Percentiles rank a stretch among this genome's conserved stretches.
These are phyloP conservation scores for Drosophila barbarae DNA, from an alignment of 2,888 invertebrate species.

Conservation along the genomic window DNA sequence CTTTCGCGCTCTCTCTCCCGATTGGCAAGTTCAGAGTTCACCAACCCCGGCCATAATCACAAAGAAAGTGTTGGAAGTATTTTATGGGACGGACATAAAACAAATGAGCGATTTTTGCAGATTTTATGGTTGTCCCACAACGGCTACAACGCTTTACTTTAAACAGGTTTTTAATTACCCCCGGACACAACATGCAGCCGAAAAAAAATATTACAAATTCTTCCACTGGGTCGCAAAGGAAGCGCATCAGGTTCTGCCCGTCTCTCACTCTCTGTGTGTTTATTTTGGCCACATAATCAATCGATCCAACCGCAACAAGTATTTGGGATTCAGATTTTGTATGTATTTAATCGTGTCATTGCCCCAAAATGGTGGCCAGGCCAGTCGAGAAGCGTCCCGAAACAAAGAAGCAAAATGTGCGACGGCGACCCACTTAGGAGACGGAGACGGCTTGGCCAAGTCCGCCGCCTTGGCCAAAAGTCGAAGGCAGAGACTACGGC, in stretches of 20 bases:
- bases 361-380: conserved; percentile 66
- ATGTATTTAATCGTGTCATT: conserved; percentile 65
- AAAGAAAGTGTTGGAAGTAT: conserved; percentile 64
- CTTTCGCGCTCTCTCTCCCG: background rate
- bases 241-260: conserved; percentile 21
- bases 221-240: conserved; percentile 20
- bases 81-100: conserved; percentile 41
- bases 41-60: conserved; percentile 45
- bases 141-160: conserved; percentile 43
- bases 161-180: conserved; percentile 64
- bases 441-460: conserved; percentile 30
- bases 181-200: conserved; percentile 25
- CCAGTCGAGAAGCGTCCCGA: conserved; percentile 52
- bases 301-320: conserved; percentile 35
- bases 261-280: conserved; percentile 3
- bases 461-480: conserved; percentile 21
- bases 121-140: conserved; percentile 44
- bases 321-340: conserved; percentile 41
- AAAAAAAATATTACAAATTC: conserved; percentile 3
- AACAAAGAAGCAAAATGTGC: conserved; percentile 61
- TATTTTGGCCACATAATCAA: conserved; percentile 41
- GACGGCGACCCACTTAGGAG: conserved; percentile 61
- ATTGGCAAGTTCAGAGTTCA: conserved; percentile 49
- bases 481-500: conserved; percentile 6
- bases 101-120: conserved; percentile 47